phyloP scores from a whole-genome alignment of 2,888 invertebrate species.

The Agrochola macilenta region DNA sequence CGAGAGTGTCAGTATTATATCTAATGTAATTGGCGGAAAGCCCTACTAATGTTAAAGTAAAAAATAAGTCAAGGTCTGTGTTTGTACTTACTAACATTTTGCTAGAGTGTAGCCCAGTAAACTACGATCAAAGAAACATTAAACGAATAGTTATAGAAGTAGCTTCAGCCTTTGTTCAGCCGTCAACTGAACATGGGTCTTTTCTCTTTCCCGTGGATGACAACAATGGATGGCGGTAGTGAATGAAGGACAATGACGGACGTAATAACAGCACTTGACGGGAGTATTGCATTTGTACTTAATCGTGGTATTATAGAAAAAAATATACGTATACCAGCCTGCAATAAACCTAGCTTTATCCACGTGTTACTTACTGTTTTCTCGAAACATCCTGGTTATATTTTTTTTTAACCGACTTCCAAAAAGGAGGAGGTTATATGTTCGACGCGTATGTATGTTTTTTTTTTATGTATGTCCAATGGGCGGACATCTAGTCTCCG shows the following conservation, averaged over 20 bases:
- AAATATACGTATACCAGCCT: background rate
- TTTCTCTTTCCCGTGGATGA: constrained; percentile 11
- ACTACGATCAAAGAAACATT: background rate
- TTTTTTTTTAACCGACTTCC: too few species aligned
- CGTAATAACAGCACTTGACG: constrained; percentile 35
- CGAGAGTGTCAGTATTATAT: background rate
- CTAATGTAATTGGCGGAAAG: too few species aligned
- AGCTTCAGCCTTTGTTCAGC: constrained; percentile 32
- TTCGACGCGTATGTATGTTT: too few species aligned
- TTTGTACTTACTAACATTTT: background rate
- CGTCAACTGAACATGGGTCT: constrained; percentile 37
- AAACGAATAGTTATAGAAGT: constrained; percentile 11
- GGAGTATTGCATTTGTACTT: constrained; percentile 10
- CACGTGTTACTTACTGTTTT: background rate
- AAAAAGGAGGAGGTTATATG: too few species aligned
- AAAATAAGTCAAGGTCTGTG: background rate
- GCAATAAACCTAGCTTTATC: background rate
- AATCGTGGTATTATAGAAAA: background rate
- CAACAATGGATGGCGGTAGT: constrained; percentile 37
- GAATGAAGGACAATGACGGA: constrained; percentile 47
- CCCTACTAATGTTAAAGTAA: too few species aligned
- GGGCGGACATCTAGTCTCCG: too few species aligned
- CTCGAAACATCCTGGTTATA: background rate
- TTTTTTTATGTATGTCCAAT: too few species aligned
- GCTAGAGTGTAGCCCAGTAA: background rate